Base-by-base conservation (phyloP, 2,113 vertebrate species). In the Chloebia gouldiae region DNA sequence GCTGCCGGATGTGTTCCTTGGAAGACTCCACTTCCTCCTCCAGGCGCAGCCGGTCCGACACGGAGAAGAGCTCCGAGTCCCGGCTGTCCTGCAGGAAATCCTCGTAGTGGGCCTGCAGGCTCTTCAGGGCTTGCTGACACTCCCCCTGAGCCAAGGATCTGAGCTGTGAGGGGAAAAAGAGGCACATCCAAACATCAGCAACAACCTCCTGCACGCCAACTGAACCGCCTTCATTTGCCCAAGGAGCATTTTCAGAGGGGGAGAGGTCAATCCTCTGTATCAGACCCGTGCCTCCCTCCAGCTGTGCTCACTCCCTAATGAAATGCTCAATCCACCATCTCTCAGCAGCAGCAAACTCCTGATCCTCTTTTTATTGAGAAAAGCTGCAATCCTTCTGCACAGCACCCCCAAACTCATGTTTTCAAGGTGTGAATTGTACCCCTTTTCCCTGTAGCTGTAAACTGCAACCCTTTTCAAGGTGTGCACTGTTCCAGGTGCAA, bases 61-160 rank as follows among this genome's bases (percentile, higher is more conserved):
- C 86, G 0, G 98, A 98, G 97, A 99, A 99, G 68, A 99, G 96
- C 33, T 98, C 86, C 1, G 99, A 99, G 95, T 99, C 99, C 7
- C 97, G 98, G 95, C 99, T 99, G 95, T 99, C 99, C 25, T 98
- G 98, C 84, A 99, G 97, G 75, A 99, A 99, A 97, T 99, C 99
- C 21, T 98, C 96, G 11, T 98, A 97, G 95, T 99, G 99, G 13
- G 97, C 94, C 63, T 99, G 98, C 35, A 99, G 97, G 91, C 98
- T 98, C 95, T 98, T 98, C 95, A 99, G 91, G 60, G 98, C 91
- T 77, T 99, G 99, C 88, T 99, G 98, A 57, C 98, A 98, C 51
- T 99, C 99, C 5, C 97, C 98, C 9, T 98, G 96, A 5, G 98
- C 92, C 94, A 98, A 98, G 44, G 98, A 95, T 10, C 98, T 98